A percentile compares a stretch with the other conserved stretches of the same genome.
These are phyloP conservation scores for Minunthozetes semirufus DNA, from an alignment of 2,888 invertebrate genomes.

Conservation along the genomic window DNA sequence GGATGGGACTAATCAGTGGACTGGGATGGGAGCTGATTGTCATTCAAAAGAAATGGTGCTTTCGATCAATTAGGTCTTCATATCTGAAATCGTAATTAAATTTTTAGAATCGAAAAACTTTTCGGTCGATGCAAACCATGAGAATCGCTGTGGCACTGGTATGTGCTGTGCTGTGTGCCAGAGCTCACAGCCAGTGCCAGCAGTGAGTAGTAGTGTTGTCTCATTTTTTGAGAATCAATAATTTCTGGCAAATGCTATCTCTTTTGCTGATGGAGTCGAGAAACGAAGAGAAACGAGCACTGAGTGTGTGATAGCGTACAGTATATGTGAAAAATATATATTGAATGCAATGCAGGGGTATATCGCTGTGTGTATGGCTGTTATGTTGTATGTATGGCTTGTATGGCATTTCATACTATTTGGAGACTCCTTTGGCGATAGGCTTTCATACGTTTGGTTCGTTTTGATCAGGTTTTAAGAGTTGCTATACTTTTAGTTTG, in stretches of 20 bases:
- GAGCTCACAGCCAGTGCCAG: neutral
- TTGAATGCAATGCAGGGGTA: too few relatives aligned
- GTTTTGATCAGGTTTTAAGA: neutral
- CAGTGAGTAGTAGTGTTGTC: neutral
- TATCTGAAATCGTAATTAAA: slow-evolving; percentile 3
- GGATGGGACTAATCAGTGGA: neutral
- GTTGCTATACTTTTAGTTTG: neutral
- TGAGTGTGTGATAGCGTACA: slow-evolving; percentile 1
- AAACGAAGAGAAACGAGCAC: too few relatives aligned
- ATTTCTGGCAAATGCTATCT: neutral
- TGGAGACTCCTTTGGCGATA: slow-evolving; percentile 15
- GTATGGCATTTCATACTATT: neutral
- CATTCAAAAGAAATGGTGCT: neutral
- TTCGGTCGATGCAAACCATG: slow-evolving; percentile 2
- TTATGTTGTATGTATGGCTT: neutral
- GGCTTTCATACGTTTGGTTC: neutral
- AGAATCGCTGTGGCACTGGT: neutral
- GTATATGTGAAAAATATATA: neutral
- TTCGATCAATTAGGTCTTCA: slow-evolving; percentile 5
- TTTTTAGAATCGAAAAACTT: slow-evolving; percentile 17
- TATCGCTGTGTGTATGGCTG: neutral
- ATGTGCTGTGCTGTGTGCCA: neutral
- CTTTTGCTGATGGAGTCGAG: neutral
- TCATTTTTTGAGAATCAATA: slow-evolving; percentile 10
- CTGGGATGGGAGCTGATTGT: neutral